Conservation (phyloP, 2,113 vertebrate species). For the Calidris pugnax region DNA sequence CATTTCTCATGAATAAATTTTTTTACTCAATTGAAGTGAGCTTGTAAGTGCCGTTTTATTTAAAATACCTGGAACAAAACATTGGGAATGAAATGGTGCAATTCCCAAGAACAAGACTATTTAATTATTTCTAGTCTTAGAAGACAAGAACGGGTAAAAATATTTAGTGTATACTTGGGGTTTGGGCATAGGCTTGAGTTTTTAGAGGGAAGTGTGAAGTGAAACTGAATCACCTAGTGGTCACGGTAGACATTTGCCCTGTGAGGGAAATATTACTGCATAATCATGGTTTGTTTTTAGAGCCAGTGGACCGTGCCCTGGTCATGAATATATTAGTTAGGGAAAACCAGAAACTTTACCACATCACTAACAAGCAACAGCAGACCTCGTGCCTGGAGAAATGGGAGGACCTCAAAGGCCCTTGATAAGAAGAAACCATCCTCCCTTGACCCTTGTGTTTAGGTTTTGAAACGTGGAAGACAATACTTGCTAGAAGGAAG, state of each 20-base stretch:
- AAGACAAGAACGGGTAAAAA: not conserved
- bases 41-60: not conserved
- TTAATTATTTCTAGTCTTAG: not conserved
- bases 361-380: not conserved
- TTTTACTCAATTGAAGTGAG: not conserved
- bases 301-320: not conserved
- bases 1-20: not conserved
- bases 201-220: not conserved
- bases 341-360: not conserved
- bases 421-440: not conserved
- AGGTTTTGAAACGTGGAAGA: accelerated
- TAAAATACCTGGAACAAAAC: not conserved
- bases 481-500: not conserved
- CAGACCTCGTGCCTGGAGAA: not conserved
- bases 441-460: accelerated
- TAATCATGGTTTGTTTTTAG: not conserved
- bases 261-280: not conserved
- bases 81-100: not conserved
- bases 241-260: not conserved
- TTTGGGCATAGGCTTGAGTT: not conserved
- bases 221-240: not conserved
- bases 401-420: not conserved
- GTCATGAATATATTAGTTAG: not conserved
- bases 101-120: not conserved
- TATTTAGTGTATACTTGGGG: not conserved